Evolutionary conservation across 2,888 invertebrate species (phyloP).

Genomic region (Nomada goodeniana): DNA sequence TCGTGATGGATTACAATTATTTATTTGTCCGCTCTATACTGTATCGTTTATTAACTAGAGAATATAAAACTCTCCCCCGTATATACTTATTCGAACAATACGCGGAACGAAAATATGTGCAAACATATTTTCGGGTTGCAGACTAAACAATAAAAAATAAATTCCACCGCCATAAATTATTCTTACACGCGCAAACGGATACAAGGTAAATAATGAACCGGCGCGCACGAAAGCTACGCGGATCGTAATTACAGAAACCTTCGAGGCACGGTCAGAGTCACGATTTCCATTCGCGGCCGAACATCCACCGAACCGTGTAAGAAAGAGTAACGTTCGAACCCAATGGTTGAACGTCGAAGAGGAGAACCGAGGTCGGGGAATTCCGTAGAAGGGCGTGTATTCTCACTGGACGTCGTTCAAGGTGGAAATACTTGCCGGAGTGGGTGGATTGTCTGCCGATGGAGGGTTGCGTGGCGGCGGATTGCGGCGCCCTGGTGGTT

Average conservation of each 20-base stretch:
- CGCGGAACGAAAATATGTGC: no score
- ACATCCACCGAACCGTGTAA: slow-evolving; percentile 1
- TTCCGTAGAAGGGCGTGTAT: slow-evolving; percentile 9
- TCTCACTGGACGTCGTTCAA: not conserved
- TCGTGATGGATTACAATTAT: no score
- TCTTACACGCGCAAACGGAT: no score
- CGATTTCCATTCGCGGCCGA: slow-evolving; percentile 13
- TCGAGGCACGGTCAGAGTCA: not conserved
- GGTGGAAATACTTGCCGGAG: slow-evolving; percentile 58
- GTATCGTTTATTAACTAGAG: no score
- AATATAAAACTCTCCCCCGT: no score
- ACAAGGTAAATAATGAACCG: no score
- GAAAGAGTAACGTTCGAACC: slow-evolving; percentile 1
- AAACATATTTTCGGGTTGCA: no score
- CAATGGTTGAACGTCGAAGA: not conserved
- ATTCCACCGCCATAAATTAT: no score
- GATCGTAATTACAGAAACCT: not conserved
- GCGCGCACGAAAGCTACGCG: no score
- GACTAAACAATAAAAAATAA: no score
- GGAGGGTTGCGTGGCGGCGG: slow-evolving; percentile 83
- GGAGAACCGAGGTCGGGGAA: slow-evolving; percentile 4
- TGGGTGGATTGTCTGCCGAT: slow-evolving; percentile 79
- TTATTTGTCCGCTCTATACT: no score
- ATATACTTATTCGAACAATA: no score
- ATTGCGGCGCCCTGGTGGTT: slow-evolving; percentile 79